phyloP scores from a whole-genome alignment of 2,113 vertebrate species.

The Hylia prasina region DNA sequence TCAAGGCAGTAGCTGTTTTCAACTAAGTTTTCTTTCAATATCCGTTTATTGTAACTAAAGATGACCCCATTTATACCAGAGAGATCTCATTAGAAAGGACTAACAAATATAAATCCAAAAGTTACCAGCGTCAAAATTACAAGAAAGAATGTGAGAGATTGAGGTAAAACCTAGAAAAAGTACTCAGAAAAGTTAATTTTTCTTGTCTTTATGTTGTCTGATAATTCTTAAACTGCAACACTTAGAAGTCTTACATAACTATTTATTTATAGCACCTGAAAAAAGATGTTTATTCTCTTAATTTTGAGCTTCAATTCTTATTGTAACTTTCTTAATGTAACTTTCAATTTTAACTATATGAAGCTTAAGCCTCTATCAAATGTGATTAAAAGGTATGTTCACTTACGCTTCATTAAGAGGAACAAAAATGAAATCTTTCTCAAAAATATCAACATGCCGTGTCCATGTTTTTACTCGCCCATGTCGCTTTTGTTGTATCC shows the following conservation, averaged over 20 bases:
- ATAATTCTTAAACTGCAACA: not conserved
- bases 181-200: not conserved
- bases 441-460: conserved; percentile 95
- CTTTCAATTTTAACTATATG: not conserved
- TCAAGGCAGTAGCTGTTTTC: not conserved
- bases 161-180: not conserved
- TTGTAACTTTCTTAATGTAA: not conserved
- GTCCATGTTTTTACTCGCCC: conserved; percentile 98
- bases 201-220: not conserved
- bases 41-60: not conserved
- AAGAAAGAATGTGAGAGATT: not conserved
- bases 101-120: not conserved
- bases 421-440: conserved; percentile 98
- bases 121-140: not conserved
- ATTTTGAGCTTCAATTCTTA: not conserved
- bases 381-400: not conserved
- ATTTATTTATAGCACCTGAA: not conserved
- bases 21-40: not conserved
- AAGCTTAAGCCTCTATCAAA: not conserved
- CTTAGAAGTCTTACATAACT: not conserved
- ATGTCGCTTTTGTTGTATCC: conserved; percentile 92
- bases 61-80: not conserved
- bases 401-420: conserved; percentile 99
- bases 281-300: not conserved
- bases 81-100: not conserved